These are phyloP conservation scores for Camelus bactrianus DNA, from an alignment of 2,113 vertebrate genomes.

Conservation along the genomic window DNA sequence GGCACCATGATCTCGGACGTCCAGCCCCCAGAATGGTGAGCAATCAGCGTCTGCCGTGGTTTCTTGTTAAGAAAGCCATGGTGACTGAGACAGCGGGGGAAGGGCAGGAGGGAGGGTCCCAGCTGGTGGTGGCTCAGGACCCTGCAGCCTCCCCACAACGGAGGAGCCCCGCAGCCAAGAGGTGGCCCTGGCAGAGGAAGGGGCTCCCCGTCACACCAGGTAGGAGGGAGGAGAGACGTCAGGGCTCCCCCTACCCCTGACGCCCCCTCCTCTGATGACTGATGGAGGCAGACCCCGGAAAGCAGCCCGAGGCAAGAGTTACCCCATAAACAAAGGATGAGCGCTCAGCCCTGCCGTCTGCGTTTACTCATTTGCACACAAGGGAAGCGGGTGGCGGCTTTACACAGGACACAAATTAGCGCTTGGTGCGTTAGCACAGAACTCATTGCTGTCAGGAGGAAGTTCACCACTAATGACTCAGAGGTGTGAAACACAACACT, in stretches of 20 bases:
- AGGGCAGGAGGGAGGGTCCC: not conserved
- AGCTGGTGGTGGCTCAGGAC: rapidly evolving
- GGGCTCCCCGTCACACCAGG: not conserved
- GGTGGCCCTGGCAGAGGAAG: not conserved
- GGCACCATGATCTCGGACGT: rapidly evolving
- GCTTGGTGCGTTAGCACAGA: not conserved
- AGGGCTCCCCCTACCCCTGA: not conserved
- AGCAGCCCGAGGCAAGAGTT: rapidly evolving
- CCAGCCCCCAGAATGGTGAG: no score
- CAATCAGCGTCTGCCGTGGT: not conserved
- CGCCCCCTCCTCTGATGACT: not conserved
- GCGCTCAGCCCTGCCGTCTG: not conserved
- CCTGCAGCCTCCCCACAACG: no score
- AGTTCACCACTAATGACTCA: not conserved
- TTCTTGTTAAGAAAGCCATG: rapidly evolving
- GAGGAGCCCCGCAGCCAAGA: not conserved
- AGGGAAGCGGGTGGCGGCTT: not conserved
- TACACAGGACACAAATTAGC: not conserved
- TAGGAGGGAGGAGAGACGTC: not conserved
- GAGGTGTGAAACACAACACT: slow-evolving; percentile 1
- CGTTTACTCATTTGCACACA: not conserved
- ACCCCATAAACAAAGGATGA: rapidly evolving
- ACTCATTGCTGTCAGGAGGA: not conserved
- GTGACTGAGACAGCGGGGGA: not conserved
- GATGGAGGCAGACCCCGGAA: not conserved